Base-by-base conservation (phyloP, 1,140 invertebrate species). In the Charaxes varanes region DNA sequence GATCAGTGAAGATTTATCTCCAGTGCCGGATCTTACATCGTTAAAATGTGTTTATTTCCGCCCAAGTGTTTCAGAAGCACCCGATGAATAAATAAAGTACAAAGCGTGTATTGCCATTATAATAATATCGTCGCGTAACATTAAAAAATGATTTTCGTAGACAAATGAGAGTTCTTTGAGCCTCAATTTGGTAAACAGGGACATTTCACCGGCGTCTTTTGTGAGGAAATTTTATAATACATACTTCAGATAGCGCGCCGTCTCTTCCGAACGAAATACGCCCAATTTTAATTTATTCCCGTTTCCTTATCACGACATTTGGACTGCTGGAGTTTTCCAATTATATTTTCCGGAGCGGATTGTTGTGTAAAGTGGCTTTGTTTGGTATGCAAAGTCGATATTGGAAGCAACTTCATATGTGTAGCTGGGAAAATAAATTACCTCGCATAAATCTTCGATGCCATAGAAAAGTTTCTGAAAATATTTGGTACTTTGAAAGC, bases 241-340 rank as follows among this genome's bases (percentile, higher is more conserved):
- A 31, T 36, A 26, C 34, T 24, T 36, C 14, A 24, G 34, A 36
- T 36, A 26, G 26, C 22, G 22, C 26, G 34, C 21, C 34, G 21
- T 8, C 23, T 26, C n/a, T 12, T 13, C n/a, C 34, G 17, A 36
- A 36, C 18, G 8, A 36, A 24, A 36, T 26, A 17, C 21, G 22
- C 22, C 23, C 23, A 18, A 36, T 36, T 26, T 36, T 24, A 36
- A 36, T 36, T 7, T 26, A 36, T 36, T 36, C 14, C 6, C 34
- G 19, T 24, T 26, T 12, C 22, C 14, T 36, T 24, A 24, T 26
- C 23, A 16, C 26, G 21, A 24, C 22, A 6, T 36, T 36, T 36
- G 12, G 17, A 13, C 14, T 26, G n/a, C 1, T 6, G 27, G 27
- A 13, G 28, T 12, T 6, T 31, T 10, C 28, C 28, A 17, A 14